Evolutionary conservation across 2,797 vertebrate species (phyloP).

Genomic region (Gobio occitaniae): DNA sequence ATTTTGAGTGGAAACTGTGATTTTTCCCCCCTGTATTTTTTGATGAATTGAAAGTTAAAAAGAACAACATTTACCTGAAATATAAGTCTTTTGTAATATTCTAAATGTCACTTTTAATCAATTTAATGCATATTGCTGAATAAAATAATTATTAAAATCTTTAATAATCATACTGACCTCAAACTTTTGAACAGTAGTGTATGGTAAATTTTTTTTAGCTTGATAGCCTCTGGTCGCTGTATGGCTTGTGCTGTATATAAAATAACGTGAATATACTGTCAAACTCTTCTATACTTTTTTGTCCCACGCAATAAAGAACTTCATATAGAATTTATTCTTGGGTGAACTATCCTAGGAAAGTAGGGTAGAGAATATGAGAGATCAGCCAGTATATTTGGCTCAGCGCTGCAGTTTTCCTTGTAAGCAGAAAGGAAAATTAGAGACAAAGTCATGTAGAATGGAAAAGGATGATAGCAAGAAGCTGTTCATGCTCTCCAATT

Average conservation of each 20-base stretch:
- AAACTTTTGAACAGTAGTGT: background rate
- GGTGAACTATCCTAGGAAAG: conserved; percentile 22
- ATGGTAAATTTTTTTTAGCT: background rate
- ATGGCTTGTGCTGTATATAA: background rate
- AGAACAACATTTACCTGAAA: too few species aligned
- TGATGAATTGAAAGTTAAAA: background rate
- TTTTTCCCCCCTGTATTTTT: background rate
- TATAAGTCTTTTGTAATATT: background rate
- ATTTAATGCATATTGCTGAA: background rate
- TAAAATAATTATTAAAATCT: background rate
- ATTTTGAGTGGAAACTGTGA: background rate
- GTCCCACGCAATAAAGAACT: background rate
- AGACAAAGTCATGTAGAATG: background rate
- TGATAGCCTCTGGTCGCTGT: background rate
- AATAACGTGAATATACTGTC: background rate
- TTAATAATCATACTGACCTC: background rate
- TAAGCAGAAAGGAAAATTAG: background rate
- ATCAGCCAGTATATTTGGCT: background rate
- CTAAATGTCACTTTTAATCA: background rate
- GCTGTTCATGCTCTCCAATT: background rate
- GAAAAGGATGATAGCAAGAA: background rate
- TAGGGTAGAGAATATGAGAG: background rate
- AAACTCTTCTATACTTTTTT: background rate
- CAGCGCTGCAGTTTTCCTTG: background rate
- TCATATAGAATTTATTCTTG: background rate